These are phyloP conservation scores for Drosophila virilis DNA, from an alignment of 1,140 invertebrate genomes.

Conservation along the genomic window DNA sequence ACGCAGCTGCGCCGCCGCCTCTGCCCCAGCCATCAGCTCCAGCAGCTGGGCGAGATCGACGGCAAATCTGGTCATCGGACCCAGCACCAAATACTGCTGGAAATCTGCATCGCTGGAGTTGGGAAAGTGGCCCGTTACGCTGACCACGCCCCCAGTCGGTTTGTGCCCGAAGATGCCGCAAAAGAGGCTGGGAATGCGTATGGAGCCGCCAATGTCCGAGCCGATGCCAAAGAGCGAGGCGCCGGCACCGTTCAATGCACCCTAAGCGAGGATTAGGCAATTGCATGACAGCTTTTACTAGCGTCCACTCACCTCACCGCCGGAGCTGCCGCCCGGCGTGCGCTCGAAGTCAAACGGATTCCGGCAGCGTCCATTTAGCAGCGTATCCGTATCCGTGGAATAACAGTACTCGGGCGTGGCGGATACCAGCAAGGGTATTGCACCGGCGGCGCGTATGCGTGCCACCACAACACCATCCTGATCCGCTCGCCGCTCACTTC, in stretches of 20 bases:
- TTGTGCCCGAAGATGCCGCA: slow-evolving; percentile 96
- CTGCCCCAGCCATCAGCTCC: slow-evolving; percentile 85
- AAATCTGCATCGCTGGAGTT: slow-evolving; percentile 84
- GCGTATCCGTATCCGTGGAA: slow-evolving; percentile 90
- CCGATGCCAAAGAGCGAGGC: slow-evolving; percentile 86
- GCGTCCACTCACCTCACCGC: slow-evolving; percentile 87
- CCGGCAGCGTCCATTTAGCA: slow-evolving; percentile 88
- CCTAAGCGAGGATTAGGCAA: slow-evolving; percentile 83
- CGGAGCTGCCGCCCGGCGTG: slow-evolving; percentile 90
- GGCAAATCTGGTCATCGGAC: slow-evolving; percentile 92
- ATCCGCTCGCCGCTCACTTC: slow-evolving; percentile 86
- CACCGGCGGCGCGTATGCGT: slow-evolving; percentile 88
- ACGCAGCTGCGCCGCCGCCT: slow-evolving; percentile 78
- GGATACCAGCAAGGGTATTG: slow-evolving; percentile 91
- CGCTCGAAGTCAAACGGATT: slow-evolving; percentile 91
- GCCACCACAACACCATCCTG: slow-evolving; percentile 87
- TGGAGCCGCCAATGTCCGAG: slow-evolving; percentile 94
- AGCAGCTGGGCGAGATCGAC: slow-evolving; percentile 90
- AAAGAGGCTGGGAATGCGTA: slow-evolving; percentile 93
- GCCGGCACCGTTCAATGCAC: slow-evolving; percentile 86
- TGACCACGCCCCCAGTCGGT: slow-evolving; percentile 87
- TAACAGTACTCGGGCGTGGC: slow-evolving; percentile 92
- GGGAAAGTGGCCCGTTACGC: slow-evolving; percentile 87
- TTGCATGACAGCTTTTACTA: background rate
- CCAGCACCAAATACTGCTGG: slow-evolving; percentile 86